These are phyloP conservation scores for Melipona bicolor DNA, from an alignment of 2,888 invertebrate species.

Conservation along the genomic window DNA sequence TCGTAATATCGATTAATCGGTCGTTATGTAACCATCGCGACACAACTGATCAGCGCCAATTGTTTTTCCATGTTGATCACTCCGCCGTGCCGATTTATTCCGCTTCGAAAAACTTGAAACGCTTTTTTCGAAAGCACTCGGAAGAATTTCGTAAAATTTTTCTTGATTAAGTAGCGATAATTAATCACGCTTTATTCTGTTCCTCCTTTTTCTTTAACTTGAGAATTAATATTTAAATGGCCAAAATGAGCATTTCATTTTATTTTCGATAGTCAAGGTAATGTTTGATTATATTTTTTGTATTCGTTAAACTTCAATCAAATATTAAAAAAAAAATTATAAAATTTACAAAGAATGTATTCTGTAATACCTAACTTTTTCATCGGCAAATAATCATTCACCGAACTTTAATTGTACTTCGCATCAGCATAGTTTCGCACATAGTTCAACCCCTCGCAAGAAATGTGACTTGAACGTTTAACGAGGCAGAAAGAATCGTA, in stretches of 20 bases:
- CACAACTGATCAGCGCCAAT: slow-evolving; percentile 34
- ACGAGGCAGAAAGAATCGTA: background rate
- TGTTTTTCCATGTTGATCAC: slow-evolving; percentile 29
- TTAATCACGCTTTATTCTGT: no score
- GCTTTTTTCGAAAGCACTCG: background rate
- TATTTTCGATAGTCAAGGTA: background rate
- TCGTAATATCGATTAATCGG: slow-evolving; percentile 69
- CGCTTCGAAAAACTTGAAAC: background rate
- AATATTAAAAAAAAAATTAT: no score
- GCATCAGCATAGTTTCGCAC: no score
- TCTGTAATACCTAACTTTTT: no score
- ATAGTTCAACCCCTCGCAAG: background rate
- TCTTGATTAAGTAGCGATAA: background rate
- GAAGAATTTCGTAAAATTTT: background rate
- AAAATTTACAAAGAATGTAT: no score
- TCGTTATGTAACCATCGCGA: slow-evolving; percentile 57
- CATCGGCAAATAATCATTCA: no score
- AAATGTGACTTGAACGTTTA: background rate
- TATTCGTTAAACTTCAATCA: no score
- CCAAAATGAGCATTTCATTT: no score
- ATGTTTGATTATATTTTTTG: background rate
- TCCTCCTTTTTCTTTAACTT: no score
- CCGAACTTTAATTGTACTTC: no score
- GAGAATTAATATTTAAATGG: no score
- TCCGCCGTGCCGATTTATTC: background rate